Conservation (phyloP, 2,113 vertebrate genomes). For the Centrocercus urophasianus region DNA sequence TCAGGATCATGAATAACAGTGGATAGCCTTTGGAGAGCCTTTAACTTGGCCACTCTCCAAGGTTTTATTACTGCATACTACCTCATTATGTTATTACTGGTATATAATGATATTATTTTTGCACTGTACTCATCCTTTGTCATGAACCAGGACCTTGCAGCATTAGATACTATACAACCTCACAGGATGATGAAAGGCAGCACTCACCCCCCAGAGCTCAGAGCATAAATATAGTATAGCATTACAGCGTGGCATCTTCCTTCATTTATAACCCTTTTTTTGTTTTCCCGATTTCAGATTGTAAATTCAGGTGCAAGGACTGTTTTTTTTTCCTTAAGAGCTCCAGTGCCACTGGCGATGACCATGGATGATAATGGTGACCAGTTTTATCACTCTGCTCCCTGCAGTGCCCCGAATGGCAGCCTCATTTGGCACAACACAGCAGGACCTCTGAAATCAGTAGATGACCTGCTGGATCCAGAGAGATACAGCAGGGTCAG, state of each 20-base stretch:
- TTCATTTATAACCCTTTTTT: background rate
- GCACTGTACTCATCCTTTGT: background rate
- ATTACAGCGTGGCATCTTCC: background rate
- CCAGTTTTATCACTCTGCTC: background rate
- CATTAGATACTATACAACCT: background rate
- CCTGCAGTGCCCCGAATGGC: background rate
- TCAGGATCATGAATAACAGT: background rate
- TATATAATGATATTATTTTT: slow-evolving; percentile 36
- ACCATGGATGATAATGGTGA: background rate
- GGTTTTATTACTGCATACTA: slow-evolving; percentile 19
- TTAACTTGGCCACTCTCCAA: background rate
- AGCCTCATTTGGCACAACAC: background rate
- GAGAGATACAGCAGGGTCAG: background rate
- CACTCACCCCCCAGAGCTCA: background rate
- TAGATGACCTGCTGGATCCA: background rate
- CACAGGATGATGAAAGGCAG: background rate
- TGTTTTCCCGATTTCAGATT: background rate
- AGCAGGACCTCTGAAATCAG: background rate
- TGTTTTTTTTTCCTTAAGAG: background rate
- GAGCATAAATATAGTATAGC: background rate
- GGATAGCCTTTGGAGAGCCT: background rate
- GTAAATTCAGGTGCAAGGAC: background rate
- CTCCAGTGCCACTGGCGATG: background rate
- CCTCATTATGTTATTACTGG: background rate
- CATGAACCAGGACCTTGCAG: background rate